Percentiles rank a stretch among this genome's conserved stretches.
phyloP scores from a whole-genome alignment of 1,140 invertebrate species.

The Leptopilina boulardi region DNA sequence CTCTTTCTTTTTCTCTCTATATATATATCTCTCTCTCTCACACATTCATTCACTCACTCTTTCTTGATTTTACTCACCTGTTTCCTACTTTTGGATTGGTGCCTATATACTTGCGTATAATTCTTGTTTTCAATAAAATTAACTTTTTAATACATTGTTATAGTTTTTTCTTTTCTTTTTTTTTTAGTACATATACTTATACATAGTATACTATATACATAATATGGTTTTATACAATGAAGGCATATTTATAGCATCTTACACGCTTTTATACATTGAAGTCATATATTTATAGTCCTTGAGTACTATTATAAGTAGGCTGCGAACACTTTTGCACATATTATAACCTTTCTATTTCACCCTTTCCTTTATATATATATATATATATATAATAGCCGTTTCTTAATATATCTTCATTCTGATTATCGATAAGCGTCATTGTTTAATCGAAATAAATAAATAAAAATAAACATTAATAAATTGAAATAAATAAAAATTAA shows the following conservation, averaged over 20 bases:
- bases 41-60: background rate
- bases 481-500: too few species aligned
- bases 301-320: background rate
- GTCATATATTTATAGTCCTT: constrained; percentile 4
- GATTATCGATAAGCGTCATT: too few species aligned
- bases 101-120: background rate
- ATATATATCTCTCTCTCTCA: constrained; percentile 28
- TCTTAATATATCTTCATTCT: too few species aligned
- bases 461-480: too few species aligned
- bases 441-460: too few species aligned
- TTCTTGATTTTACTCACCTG: background rate
- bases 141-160: background rate
- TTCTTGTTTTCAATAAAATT: background rate
- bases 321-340: background rate
- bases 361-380: too few species aligned
- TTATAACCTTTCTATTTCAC: background rate
- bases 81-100: background rate
- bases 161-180: too few species aligned
- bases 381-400: too few species aligned
- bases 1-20: background rate
- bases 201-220: too few species aligned
- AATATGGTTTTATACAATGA: too few species aligned
- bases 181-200: too few species aligned
- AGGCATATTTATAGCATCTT: too few species aligned
- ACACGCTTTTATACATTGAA: background rate